Evolutionary conservation across 2,113 vertebrate genomes (phyloP), one percentile per base, ranked within the genome.

Genomic region (Nannospalax galili): DNA sequence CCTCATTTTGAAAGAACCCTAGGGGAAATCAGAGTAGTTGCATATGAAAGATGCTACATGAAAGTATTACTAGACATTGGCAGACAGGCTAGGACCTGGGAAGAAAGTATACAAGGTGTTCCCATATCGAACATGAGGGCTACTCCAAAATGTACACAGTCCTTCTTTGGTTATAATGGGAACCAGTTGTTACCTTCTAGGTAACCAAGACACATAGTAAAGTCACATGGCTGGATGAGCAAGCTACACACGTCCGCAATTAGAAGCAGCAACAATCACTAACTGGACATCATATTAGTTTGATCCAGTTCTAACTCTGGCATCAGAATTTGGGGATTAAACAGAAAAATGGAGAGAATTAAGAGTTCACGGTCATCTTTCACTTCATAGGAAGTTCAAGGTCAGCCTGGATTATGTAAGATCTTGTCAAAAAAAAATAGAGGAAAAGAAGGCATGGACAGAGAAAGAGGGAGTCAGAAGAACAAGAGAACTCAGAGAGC

Each of bases 251-350:
- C 6, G 62, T 40, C 24, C 82, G 20, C 26, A 70, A 81, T 0
- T 82, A 77, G 52, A 93, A 73, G 24, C 56, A 77, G 8, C 1
- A 58, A 19, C 7, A 64, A 7, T 37, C 75, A 69, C 22, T 12
- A 16, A 30, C 56, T 37, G 16, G 79, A 87, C 64, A 78, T n/a
- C 32, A 92, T 60, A 79, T 73, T 32, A 60, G 2, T 84, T 62
- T 84, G 45, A 60, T 95, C 9, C 37, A 88, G 65, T 40, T 11
- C 7, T 75, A 91, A 30, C 1, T 26, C 19, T 64, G 37, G 3
- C 32, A 58, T 91, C 79, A 89, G 52, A 24, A 67, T 84, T 87
- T 67, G 32, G 64, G 78, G 86, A 95, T 70, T 70, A 94, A 91
- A 70, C 0, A 88, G 16, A 93, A 58, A 19, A 20, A 56, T 16